These are phyloP conservation scores for Emydoidea blandingii DNA, from an alignment of 2,797 vertebrate species.

Conservation along the genomic window DNA sequence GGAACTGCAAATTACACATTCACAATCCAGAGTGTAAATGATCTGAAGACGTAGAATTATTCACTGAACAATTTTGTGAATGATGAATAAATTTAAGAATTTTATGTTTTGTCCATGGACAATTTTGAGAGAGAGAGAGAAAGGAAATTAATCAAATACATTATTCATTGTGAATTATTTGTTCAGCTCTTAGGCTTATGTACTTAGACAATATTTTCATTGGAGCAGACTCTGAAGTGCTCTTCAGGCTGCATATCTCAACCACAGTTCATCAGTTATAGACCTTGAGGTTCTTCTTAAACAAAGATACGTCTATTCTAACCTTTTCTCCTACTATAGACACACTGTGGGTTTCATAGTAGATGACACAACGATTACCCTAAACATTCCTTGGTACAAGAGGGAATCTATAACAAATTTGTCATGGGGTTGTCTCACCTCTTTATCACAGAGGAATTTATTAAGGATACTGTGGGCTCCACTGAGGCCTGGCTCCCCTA, in stretches of 20 bases:
- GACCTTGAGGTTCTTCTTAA: slow-evolving; percentile 62
- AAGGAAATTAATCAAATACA: slow-evolving; percentile 77
- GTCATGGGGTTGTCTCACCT: not conserved
- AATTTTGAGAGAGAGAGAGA: slow-evolving; percentile 69
- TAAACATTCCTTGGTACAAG: not conserved
- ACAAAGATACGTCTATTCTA: slow-evolving; percentile 28
- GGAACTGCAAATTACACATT: slow-evolving; percentile 71
- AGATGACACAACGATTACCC: not conserved
- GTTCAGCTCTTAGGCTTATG: slow-evolving; percentile 77
- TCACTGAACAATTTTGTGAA: slow-evolving; percentile 74
- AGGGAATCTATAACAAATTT: not conserved
- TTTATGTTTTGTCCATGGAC: slow-evolving; percentile 68
- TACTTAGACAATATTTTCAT: slow-evolving; percentile 79
- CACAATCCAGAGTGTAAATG: slow-evolving; percentile 67
- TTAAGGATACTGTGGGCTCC: not conserved
- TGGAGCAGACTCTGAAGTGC: slow-evolving; percentile 75
- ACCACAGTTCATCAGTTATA: slow-evolving; percentile 56
- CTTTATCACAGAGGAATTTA: not conserved
- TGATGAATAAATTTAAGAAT: slow-evolving; percentile 77
- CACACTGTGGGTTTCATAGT: not conserved
- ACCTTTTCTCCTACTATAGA: not conserved
- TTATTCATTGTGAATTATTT: slow-evolving; percentile 77
- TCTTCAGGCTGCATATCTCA: slow-evolving; percentile 72
- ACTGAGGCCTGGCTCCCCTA: not conserved
- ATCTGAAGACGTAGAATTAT: slow-evolving; percentile 72